Evolutionary conservation across 2,888 invertebrate genomes (phyloP).

Genomic region (Exocentrus adspersus): DNA sequence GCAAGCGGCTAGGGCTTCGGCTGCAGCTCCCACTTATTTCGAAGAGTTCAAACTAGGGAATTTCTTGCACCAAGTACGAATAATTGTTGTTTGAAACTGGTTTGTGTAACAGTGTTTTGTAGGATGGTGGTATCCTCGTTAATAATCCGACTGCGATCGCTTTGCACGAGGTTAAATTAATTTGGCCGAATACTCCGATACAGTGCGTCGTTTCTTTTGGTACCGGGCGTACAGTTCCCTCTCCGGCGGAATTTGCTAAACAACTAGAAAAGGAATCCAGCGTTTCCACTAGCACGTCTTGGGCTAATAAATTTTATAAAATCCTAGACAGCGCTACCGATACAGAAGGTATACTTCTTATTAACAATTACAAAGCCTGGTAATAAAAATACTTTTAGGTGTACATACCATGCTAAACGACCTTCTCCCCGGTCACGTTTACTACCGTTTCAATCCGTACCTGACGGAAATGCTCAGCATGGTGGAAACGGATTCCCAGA

Average conservation of each 20-base stretch:
- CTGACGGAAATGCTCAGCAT: slow-evolving; percentile 80
- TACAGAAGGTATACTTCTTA: slow-evolving; percentile 78
- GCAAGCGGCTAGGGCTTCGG: slow-evolving; percentile 87
- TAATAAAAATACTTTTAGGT: too few species aligned
- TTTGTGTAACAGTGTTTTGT: slow-evolving; percentile 33
- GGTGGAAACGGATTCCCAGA: slow-evolving; percentile 80
- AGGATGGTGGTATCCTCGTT: slow-evolving; percentile 84
- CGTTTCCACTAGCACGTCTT: slow-evolving; percentile 64
- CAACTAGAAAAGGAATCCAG: slow-evolving; percentile 43
- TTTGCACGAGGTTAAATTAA: slow-evolving; percentile 82
- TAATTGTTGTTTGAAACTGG: too few species aligned
- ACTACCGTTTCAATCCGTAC: slow-evolving; percentile 89
- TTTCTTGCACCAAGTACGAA: slow-evolving; percentile 71
- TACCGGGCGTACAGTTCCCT: slow-evolving; percentile 71
- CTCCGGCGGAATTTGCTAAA: slow-evolving; percentile 51
- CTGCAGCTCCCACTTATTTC: slow-evolving; percentile 92
- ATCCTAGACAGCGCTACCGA: slow-evolving; percentile 87
- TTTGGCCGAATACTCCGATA: slow-evolving; percentile 80
- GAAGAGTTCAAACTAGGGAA: slow-evolving; percentile 79
- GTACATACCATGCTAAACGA: slow-evolving; percentile 81
- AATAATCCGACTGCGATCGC: slow-evolving; percentile 91
- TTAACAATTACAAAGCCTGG: too few species aligned
- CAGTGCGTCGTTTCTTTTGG: slow-evolving; percentile 87
- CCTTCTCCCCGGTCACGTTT: slow-evolving; percentile 75
- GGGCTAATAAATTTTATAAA: slow-evolving; percentile 82